These are phyloP conservation scores for Eulithis testata DNA, from an alignment of 2,888 invertebrate species.

Conservation along the genomic window DNA sequence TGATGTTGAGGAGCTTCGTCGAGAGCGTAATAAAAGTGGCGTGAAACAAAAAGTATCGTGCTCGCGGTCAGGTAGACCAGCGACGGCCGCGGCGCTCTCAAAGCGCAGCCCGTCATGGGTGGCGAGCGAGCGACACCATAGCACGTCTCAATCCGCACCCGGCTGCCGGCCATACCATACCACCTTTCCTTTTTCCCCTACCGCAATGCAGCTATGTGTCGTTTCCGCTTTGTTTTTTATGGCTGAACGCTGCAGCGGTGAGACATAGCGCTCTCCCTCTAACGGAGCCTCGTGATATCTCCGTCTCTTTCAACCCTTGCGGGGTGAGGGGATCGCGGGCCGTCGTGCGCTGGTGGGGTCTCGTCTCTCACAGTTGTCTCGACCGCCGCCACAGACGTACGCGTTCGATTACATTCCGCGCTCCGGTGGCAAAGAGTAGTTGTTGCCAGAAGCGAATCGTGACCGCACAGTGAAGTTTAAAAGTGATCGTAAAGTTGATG, in stretches of 20 bases:
- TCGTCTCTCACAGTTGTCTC: constrained; percentile 77
- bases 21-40: constrained; percentile 81
- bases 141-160: constrained; percentile 85
- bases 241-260: constrained; percentile 79
- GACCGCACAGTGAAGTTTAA: constrained; percentile 73
- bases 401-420: constrained; percentile 60
- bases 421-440: constrained; percentile 69
- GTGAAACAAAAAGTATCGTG: constrained; percentile 75
- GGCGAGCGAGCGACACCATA: constrained; percentile 83
- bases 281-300: constrained; percentile 65
- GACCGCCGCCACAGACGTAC: constrained; percentile 69
- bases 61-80: constrained; percentile 54
- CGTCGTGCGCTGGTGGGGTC: constrained; percentile 72
- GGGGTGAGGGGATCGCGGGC: constrained; percentile 60
- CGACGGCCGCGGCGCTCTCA: constrained; percentile 62
- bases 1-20: constrained; percentile 67
- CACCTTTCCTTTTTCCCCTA: constrained; percentile 83
- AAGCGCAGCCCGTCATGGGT: constrained; percentile 82
- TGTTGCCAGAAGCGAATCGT: constrained; percentile 70
- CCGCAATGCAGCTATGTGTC: constrained; percentile 83
- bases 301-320: constrained; percentile 63
- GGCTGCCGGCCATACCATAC: constrained; percentile 79
- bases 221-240: constrained; percentile 84
- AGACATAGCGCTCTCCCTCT: constrained; percentile 74
- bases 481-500: constrained; percentile 71